Base-by-base conservation (phyloP, 2,888 invertebrate genomes). In the Beris morrisii region DNA sequence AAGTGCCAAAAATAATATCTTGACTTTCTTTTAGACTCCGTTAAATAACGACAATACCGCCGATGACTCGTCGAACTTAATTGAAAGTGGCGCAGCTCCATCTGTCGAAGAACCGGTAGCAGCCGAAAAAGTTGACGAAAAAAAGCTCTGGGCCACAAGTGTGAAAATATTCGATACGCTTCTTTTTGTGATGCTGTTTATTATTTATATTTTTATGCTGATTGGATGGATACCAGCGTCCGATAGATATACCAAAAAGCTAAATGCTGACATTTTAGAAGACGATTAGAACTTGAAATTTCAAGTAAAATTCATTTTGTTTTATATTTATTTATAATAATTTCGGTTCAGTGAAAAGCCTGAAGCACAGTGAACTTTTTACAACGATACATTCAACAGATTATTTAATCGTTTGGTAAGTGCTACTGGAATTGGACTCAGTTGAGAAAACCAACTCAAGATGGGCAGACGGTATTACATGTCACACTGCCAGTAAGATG, bases 121-220 rank as follows among this genome's bases (percentile, higher is more conserved):
- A n/a, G 44, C 44, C 5, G 30, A 44, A 22, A 15, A 11, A 52
- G 15, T 44, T 5, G 52, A 38, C 5, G 63, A 52, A 11, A 31
- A 30, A 9, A 31, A 54, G 5, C 12, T 64, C 4, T 64, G 64
- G 64, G 12, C 30, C 2, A 54, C 32, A 2, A 22, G 30, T n/a
- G 64, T 64, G 4, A 13, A 53, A 54, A 64, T 64, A 5, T n/a
- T 64, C n/a, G 64, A 64, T 44, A 45, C 9, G 43, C 7, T 64
- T 1, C 12, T 64, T 30, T 64, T 64, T 31, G 4, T 64, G 2
- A 45, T 64, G 1, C 31, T 64, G 7, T 2, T 45, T 5, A 9
- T 54, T 7, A 15, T 30, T 11, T 64, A 64, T 28, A 32, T 64
- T n/a, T 9, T 64, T 15, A 64, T 64, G 64, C 44, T 64, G 4